Conservation (phyloP, 2,888 invertebrate genomes). For the Chrysomela aeneicollis region DNA sequence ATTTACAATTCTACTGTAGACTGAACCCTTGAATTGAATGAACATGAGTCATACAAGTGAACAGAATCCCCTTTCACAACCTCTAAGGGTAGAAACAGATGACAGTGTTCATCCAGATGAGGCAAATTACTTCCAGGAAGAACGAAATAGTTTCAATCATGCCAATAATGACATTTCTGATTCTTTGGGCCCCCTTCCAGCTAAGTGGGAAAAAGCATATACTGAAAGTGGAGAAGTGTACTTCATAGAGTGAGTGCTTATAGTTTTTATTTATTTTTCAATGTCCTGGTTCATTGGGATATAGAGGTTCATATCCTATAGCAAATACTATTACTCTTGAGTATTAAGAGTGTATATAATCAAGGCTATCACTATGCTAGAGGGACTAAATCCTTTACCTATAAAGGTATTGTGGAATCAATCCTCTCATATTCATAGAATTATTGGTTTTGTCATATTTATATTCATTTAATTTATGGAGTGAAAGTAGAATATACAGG, state of each 20-base stretch:
- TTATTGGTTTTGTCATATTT: too few species aligned
- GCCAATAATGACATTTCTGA: conserved; percentile 65
- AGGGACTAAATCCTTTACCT: too few species aligned
- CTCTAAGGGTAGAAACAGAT: conserved; percentile 59
- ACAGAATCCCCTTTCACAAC: conserved; percentile 59
- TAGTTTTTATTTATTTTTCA: too few species aligned
- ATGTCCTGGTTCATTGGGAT: too few species aligned
- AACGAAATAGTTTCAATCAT: conserved; percentile 55
- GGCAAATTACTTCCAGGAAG: conserved; percentile 54
- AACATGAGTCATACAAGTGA: conserved; percentile 60
- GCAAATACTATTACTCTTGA: too few species aligned
- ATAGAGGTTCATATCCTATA: too few species aligned
- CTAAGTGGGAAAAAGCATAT: conserved; percentile 97
- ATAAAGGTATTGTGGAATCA: too few species aligned
- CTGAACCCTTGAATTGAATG: neutral
- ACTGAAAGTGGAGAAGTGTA: conserved; percentile 97
- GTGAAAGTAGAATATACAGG: too few species aligned
- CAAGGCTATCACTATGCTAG: too few species aligned
- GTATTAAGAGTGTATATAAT: too few species aligned
- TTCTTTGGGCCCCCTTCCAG: conserved; percentile 89
- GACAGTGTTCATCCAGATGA: conserved; percentile 52
- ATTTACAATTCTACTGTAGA: neutral
- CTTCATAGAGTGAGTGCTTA: conserved; percentile 88
- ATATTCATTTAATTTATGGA: too few species aligned
- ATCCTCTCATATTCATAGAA: too few species aligned